phyloP scores from a whole-genome alignment of 2,113 vertebrate species.

The Pomatostomus ruficeps region DNA sequence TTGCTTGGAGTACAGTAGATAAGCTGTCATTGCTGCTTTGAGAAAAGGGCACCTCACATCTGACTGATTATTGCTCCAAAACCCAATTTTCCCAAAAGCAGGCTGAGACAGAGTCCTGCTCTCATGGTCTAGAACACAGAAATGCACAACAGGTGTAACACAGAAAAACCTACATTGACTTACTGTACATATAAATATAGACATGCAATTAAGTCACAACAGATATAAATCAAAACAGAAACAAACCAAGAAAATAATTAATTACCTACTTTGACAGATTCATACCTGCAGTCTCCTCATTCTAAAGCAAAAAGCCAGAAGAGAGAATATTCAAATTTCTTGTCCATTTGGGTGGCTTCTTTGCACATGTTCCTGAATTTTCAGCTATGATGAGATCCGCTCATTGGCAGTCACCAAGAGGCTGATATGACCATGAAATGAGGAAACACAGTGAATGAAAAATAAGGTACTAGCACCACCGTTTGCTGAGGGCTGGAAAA shows the following conservation, averaged over 20 bases:
- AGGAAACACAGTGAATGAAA: slow-evolving; percentile 70
- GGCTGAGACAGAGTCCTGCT: slow-evolving; percentile 15
- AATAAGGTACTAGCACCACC: slow-evolving; percentile 82
- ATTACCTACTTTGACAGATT: slow-evolving; percentile 70
- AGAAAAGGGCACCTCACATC: slow-evolving; percentile 21
- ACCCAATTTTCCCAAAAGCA: slow-evolving; percentile 28
- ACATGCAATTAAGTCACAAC: slow-evolving; percentile 50
- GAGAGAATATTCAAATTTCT: slow-evolving; percentile 53
- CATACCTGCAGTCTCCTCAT: slow-evolving; percentile 67
- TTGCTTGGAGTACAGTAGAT: neutral
- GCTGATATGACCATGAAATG: slow-evolving; percentile 75
- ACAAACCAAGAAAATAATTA: neutral
- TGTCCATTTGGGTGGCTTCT: slow-evolving; percentile 65
- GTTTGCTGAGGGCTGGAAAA: slow-evolving; percentile 75
- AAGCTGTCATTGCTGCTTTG: slow-evolving; percentile 27
- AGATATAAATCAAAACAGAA: slow-evolving; percentile 42
- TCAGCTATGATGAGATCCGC: slow-evolving; percentile 70
- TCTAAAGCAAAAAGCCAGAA: slow-evolving; percentile 52
- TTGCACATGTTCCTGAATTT: slow-evolving; percentile 74
- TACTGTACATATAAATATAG: neutral
- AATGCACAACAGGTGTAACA: neutral
- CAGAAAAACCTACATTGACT: neutral
- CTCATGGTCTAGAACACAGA: slow-evolving; percentile 39
- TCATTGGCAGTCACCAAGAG: slow-evolving; percentile 70
- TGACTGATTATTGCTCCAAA: slow-evolving; percentile 42